Percentiles rank a stretch among this genome's conserved stretches.
Evolutionary conservation across 2,888 invertebrate genomes (phyloP).

Genomic region (Cerastoderma edule): DNA sequence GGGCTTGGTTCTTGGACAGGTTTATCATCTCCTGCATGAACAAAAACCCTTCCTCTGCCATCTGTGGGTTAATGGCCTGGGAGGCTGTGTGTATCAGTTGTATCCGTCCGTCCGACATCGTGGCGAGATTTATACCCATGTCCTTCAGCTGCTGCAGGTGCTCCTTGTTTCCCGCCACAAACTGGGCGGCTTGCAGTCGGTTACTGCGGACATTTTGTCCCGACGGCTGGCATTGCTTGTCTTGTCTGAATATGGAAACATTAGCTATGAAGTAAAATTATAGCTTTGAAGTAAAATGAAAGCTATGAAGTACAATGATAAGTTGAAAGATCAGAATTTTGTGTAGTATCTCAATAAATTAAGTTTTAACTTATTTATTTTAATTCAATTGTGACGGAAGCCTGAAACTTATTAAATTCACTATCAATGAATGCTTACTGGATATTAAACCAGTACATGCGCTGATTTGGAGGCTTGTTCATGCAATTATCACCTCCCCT

Average conservation of each 20-base stretch:
- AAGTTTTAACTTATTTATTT: too few relatives aligned
- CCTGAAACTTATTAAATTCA: too few relatives aligned
- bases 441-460: too few relatives aligned
- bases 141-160: slow-evolving; percentile 94
- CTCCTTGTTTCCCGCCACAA: slow-evolving; percentile 91
- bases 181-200: slow-evolving; percentile 84
- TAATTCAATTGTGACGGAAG: too few relatives aligned
- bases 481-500: too few relatives aligned
- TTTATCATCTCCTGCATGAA: slow-evolving; percentile 99
- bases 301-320: too few relatives aligned
- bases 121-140: slow-evolving; percentile 96
- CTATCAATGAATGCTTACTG: too few relatives aligned
- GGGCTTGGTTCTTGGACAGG: slow-evolving; percentile 88
- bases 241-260: background rate
- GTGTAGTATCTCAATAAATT: too few relatives aligned
- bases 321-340: too few relatives aligned
- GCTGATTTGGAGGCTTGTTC: too few relatives aligned
- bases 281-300: too few relatives aligned
- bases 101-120: slow-evolving; percentile 94
- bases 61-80: slow-evolving; percentile 93
- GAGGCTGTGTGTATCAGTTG: slow-evolving; percentile 93
- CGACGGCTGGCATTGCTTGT: slow-evolving; percentile 28
- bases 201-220: slow-evolving; percentile 35
- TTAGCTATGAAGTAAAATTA: too few relatives aligned
- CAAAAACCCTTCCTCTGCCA: slow-evolving; percentile 95